Percentiles rank a stretch among this genome's conserved stretches.
Evolutionary conservation across 1,140 invertebrate genomes (phyloP).

Genomic region (Aphis craccivora): DNA sequence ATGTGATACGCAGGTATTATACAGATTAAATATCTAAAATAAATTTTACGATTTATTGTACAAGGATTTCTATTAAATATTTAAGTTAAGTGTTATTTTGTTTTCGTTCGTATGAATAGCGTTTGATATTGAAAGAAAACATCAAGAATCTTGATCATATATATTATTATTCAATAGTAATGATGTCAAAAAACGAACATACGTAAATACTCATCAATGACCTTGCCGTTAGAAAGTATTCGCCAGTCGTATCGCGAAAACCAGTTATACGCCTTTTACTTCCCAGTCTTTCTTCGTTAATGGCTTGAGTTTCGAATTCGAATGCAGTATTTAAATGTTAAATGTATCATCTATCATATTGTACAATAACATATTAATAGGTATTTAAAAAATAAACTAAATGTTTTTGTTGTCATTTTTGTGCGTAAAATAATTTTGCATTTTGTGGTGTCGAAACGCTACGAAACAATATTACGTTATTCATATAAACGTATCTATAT

Average conservation of each 20-base stretch:
- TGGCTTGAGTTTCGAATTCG: not conserved
- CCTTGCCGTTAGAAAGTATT: conserved; percentile 36
- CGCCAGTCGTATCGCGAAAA: not conserved
- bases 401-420: not conserved
- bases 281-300: not conserved
- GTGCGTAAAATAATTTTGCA: not conserved
- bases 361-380: not conserved
- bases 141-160: not conserved
- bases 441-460: not conserved
- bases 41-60: not conserved
- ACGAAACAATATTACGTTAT: conserved; percentile 36
- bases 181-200: not conserved
- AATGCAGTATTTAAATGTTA: not conserved
- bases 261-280: conserved; percentile 40
- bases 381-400: not conserved
- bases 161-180: conserved; percentile 20
- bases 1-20: too few relatives aligned
- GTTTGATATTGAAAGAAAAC: not conserved
- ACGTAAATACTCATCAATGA: conserved; percentile 32
- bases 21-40: not conserved
- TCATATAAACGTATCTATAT: not conserved
- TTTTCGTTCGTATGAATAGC: not conserved
- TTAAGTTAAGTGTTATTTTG: not conserved
- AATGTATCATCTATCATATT: not conserved
- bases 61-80: not conserved